Evolutionary conservation across 2,888 invertebrate genomes (phyloP).

Genomic region (Orchesella flavescens): DNA sequence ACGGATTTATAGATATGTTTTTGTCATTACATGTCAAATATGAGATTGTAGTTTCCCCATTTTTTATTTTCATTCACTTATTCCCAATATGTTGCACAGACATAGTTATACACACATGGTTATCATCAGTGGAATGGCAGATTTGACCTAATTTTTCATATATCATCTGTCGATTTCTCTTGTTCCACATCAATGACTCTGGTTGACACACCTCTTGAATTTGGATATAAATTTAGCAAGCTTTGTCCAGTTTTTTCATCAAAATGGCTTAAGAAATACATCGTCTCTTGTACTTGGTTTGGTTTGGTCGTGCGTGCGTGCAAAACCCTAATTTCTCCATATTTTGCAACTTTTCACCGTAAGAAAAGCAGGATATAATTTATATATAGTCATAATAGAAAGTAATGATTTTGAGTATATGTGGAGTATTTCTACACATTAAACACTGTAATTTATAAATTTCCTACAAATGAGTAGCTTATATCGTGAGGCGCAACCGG

Average conservation of each 20-base stretch:
- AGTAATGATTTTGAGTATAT: no score
- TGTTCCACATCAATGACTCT: constrained; percentile 20
- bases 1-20: background rate
- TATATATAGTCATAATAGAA: no score
- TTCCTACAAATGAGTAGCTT: no score
- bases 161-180: constrained; percentile 33
- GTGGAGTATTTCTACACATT: no score
- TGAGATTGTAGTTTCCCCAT: background rate
- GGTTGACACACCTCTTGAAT: constrained; percentile 55
- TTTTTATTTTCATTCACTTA: background rate
- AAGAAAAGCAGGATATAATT: no score
- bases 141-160: constrained; percentile 47
- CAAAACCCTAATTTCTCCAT: background rate
- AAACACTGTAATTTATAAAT: no score
- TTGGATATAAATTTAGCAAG: constrained; percentile 9
- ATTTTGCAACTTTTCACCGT: background rate
- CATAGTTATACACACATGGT: background rate
- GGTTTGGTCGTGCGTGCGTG: no score
- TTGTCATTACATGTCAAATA: constrained; percentile 15
- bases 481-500: no score
- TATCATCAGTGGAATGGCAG: constrained; percentile 35
- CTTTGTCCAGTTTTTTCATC: no score
- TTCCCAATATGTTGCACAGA: background rate
- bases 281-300: no score
- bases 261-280: no score